Conservation (phyloP, 2,113 vertebrate species). For the Bufo bufo region DNA sequence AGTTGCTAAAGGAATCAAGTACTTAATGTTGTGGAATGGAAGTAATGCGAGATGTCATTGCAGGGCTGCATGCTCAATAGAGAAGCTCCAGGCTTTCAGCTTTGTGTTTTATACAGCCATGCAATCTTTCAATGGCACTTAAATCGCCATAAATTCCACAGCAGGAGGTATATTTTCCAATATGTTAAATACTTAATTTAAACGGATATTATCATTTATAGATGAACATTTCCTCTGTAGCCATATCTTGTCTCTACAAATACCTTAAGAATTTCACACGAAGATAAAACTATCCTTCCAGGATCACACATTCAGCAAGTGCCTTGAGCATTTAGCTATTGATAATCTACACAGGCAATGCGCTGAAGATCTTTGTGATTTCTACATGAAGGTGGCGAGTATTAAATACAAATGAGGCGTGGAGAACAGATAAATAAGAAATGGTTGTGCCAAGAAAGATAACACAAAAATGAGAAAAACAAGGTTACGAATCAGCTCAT, state of each 20-base stretch:
- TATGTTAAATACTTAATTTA: not conserved
- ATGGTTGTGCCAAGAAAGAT: not conserved
- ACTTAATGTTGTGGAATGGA: not conserved
- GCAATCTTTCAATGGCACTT: not conserved
- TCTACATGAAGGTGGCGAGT: constrained; percentile 30
- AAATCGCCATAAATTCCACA: not conserved
- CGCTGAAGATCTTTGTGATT: constrained; percentile 13
- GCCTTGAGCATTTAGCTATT: constrained; percentile 31
- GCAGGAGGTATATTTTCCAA: not conserved
- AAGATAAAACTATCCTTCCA: constrained; percentile 30
- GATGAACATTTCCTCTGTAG: not conserved
- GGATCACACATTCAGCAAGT: constrained; percentile 20
- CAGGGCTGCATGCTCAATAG: not conserved
- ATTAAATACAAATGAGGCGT: constrained; percentile 14
- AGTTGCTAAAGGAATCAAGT: not conserved
- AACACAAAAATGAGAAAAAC: not conserved
- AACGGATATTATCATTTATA: constrained; percentile 7
- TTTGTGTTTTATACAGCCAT: not conserved
- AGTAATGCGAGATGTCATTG: not conserved
- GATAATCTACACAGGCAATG: constrained; percentile 27
- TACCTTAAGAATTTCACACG: not conserved
- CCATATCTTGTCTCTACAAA: not conserved
- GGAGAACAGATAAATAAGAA: not conserved
- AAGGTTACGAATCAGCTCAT: not conserved
- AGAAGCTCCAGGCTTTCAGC: no score